phyloP scores from a whole-genome alignment of 2,113 vertebrate genomes.

The Greenwoodochromis staneri region DNA sequence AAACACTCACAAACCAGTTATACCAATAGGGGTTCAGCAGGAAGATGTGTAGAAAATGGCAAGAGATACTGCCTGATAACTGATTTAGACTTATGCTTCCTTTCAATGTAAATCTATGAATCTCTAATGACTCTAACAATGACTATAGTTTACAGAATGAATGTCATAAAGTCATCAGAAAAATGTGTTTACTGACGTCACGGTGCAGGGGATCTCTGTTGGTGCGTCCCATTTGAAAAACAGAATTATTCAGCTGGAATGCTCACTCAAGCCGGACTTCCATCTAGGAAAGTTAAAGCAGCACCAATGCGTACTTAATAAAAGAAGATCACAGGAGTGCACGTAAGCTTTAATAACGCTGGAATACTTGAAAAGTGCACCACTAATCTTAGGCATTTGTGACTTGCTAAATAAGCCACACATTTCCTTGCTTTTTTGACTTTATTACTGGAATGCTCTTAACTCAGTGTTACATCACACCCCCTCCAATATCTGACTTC shows the following conservation, averaged over 20 bases:
- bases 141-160: background rate
- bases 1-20: background rate
- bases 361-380: background rate
- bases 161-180: background rate
- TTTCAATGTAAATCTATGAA: background rate
- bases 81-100: fast-evolving
- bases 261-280: fast-evolving
- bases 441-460: background rate
- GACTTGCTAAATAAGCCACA: background rate
- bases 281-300: background rate
- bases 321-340: fast-evolving
- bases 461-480: background rate
- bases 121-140: background rate
- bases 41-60: background rate
- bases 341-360: fast-evolving
- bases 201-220: background rate
- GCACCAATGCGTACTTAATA: background rate
- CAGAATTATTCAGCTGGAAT: background rate
- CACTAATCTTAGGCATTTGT: background rate
- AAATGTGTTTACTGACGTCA: background rate
- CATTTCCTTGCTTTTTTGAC: background rate
- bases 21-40: background rate
- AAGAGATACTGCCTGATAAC: background rate
- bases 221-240: background rate
- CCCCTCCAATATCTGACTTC: background rate